A percentile compares a stretch with the other conserved stretches of the same genome.
These are phyloP conservation scores for Sinopyrophorus schimmeli DNA, from an alignment of 2,888 invertebrate species.

Conservation along the genomic window DNA sequence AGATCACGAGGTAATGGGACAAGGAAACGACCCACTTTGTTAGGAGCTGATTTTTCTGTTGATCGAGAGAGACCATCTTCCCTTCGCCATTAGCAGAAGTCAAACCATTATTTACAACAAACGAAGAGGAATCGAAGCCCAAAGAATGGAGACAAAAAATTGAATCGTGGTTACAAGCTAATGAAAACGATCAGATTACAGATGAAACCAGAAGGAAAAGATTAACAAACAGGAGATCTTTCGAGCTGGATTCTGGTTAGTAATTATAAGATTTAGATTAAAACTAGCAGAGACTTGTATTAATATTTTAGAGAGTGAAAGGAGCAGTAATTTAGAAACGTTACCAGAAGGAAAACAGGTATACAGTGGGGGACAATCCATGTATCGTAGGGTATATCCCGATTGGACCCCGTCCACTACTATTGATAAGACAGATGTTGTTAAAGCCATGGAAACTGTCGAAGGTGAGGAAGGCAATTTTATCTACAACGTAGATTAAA, in stretches of 20 bases:
- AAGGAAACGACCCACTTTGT: conserved; percentile 77
- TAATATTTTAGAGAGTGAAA: conserved; percentile 71
- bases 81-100: conserved; percentile 66
- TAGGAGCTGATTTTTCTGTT: conserved; percentile 71
- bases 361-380: conserved; percentile 53
- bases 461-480: conserved; percentile 67
- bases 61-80: conserved; percentile 75
- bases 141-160: conserved; percentile 90
- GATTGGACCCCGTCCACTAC: conserved; percentile 81
- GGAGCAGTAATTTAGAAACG: conserved; percentile 72
- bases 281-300: conserved; percentile 1
- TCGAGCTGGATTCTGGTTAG: conserved; percentile 82
- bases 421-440: conserved; percentile 80
- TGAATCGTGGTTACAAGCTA: conserved; percentile 88
- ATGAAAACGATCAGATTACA: conserved; percentile 77
- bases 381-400: conserved; percentile 67
- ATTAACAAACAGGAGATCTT: conserved; percentile 73
- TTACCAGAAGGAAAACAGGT: conserved; percentile 71
- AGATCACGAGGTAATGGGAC: conserved; percentile 72
- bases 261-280: no score
- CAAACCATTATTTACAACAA: conserved; percentile 60
- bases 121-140: conserved; percentile 59
- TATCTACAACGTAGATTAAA: neutral
- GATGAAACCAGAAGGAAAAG: conserved; percentile 71
- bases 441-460: conserved; percentile 82